These are phyloP conservation scores for Phengaris alcon DNA, from an alignment of 2,888 invertebrate species.

Conservation along the genomic window DNA sequence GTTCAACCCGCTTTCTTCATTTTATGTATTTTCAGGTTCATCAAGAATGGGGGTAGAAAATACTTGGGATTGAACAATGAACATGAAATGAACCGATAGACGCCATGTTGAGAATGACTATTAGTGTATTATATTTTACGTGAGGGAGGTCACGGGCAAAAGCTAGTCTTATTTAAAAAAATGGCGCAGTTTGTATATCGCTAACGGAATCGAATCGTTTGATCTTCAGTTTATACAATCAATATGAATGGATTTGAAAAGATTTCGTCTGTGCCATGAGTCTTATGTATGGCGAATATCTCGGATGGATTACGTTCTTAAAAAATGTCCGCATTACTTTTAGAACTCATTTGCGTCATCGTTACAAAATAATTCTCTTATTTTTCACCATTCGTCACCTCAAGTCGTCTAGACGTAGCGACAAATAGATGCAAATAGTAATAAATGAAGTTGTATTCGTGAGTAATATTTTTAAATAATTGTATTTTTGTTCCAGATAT, in stretches of 20 bases:
- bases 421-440: not conserved
- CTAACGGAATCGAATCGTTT: not conserved
- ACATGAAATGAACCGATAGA: too few species aligned
- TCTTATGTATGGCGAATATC: not conserved
- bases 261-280: not conserved
- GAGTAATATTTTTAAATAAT: conserved; percentile 10
- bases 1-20: too few species aligned
- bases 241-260: conserved; percentile 7
- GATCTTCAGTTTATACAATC: conserved; percentile 7
- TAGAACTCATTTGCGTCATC: not conserved
- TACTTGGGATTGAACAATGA: too few species aligned
- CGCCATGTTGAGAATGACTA: too few species aligned
- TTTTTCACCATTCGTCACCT: not conserved
- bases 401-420: not conserved
- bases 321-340: conserved; percentile 4
- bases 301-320: not conserved
- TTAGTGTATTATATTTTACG: too few species aligned
- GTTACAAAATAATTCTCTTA: not conserved
- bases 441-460: not conserved
- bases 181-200: conserved; percentile 7
- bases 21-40: too few species aligned
- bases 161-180: not conserved
- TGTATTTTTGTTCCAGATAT: conserved; percentile 6
- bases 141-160: too few species aligned
- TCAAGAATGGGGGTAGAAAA: too few species aligned